Base-by-base conservation (phyloP, 1,140 invertebrate genomes). In the Heliothis subflexa region DNA sequence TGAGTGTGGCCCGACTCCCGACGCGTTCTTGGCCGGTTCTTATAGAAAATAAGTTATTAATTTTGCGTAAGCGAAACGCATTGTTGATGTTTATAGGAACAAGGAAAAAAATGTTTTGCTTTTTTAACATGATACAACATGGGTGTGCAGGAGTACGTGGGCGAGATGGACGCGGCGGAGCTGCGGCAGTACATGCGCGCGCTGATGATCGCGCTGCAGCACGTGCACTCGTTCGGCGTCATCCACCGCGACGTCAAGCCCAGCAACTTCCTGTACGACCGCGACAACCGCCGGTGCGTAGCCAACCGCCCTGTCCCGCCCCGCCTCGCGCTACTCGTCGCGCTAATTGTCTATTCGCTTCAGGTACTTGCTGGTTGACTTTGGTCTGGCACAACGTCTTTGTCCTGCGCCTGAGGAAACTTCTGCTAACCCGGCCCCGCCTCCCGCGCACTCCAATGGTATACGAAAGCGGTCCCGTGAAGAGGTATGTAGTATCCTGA, bases 191-290 rank as follows among this genome's bases (percentile, higher is more conserved):
- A 99, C 89, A 98, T 99, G 96, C 96, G 95, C 85, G 98, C 98
- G 86, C 92, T 99, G 57, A 90, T 99, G 78, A 95, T 96, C 64
- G 98, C 98, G 5, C 93, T 99, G 59, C 92, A 95, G 59, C 96
- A 97, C 86, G 97, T 99, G 59, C 98, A 99, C 94, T 96, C 96
- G 74, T 97, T 97, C 91, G 96, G 97, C 81, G 96, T 99, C 70
- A 98, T 99, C 81, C 98, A 99, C 91, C 95, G 98, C 83, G 98
- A 99, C 91, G 96, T 99, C n/a, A 99, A 99, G 94, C 98, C 98
- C 5, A 97, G 96, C 90, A 99, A 99, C 95, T 99, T 99, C 91
- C 95, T 99, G 0, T 99, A 98, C 88, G 97, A 98, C 91, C 95
- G 97, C 45, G 94, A 95, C n/a, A 96, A 96, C 66, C 96, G 96